phyloP scores from a whole-genome alignment of 2,888 invertebrate species.

The Gasteruption jaculator region DNA sequence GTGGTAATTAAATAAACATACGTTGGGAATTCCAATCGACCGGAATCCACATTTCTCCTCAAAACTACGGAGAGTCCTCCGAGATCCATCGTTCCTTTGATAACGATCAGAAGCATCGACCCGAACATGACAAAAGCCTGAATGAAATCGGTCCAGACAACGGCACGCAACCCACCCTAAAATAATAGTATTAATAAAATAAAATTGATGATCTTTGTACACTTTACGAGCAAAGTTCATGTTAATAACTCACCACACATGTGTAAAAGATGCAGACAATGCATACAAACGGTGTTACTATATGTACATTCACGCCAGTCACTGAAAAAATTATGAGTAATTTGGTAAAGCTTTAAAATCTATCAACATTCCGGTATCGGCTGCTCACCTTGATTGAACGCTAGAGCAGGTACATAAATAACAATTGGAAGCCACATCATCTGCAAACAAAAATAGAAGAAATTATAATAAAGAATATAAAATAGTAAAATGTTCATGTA shows the following conservation, averaged over 20 bases:
- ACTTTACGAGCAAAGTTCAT: constrained; percentile 5
- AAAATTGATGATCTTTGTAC: constrained; percentile 8
- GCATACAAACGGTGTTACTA: constrained; percentile 78
- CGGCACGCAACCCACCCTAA: constrained; percentile 75
- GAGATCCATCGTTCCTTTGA: constrained; percentile 70
- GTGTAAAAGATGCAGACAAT: constrained; percentile 83
- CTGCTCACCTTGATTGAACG: constrained; percentile 77
- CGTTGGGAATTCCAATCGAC: constrained; percentile 68
- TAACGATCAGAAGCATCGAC: constrained; percentile 66
- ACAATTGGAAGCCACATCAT: constrained; percentile 75
- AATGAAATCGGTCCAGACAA: constrained; percentile 79
- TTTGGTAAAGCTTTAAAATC: not conserved
- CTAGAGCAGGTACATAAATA: constrained; percentile 72
- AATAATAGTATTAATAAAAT: constrained; percentile 13
- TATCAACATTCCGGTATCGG: constrained; percentile 1
- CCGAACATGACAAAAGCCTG: constrained; percentile 74
- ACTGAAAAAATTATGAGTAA: constrained; percentile 56
- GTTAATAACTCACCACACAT: constrained; percentile 61
- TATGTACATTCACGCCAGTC: constrained; percentile 76
- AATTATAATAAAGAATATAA: not conserved
- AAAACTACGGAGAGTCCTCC: constrained; percentile 66
- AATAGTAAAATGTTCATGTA: not conserved
- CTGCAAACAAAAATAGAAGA: constrained; percentile 53
- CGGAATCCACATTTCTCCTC: constrained; percentile 65
- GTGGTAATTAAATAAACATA: constrained; percentile 44